phyloP scores from a whole-genome alignment of 2,113 vertebrate genomes.

The Tychaedon coryphoeus region DNA sequence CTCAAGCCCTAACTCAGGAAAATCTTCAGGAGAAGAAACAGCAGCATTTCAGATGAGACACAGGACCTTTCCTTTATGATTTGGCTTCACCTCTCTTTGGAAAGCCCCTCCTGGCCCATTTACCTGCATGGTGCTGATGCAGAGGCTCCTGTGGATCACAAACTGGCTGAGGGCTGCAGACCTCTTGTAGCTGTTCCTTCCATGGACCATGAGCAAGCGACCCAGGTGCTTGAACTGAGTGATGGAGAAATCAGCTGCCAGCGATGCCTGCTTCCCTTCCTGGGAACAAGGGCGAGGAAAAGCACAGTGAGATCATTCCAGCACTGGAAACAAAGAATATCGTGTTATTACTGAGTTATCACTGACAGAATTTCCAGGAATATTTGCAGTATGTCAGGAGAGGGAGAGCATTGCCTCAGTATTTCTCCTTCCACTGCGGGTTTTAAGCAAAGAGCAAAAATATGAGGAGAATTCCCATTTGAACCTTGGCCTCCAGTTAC shows the following conservation, averaged over 20 bases:
- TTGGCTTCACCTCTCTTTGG: background rate
- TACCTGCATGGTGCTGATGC: slow-evolving; percentile 99
- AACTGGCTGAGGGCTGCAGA: slow-evolving; percentile 97
- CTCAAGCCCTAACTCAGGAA: background rate
- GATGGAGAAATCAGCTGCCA: slow-evolving; percentile 96
- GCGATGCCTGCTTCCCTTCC: slow-evolving; percentile 95
- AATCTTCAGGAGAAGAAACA: background rate
- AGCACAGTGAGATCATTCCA: background rate
- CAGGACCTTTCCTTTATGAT: background rate
- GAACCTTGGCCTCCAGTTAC: slow-evolving; percentile 29
- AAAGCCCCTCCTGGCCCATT: background rate
- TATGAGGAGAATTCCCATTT: slow-evolving; percentile 21
- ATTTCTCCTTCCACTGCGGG: background rate
- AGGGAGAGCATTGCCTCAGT: slow-evolving; percentile 17
- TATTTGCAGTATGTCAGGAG: background rate
- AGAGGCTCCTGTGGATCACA: slow-evolving; percentile 96
- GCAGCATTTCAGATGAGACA: background rate
- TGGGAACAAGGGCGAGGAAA: slow-evolving; percentile 42
- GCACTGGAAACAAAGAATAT: background rate
- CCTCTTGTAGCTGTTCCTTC: slow-evolving; percentile 97
- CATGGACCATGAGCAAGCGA: slow-evolving; percentile 93
- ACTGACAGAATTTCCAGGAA: background rate
- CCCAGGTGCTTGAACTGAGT: slow-evolving; percentile 97
- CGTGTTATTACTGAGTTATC: background rate
- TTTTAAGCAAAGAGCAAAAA: background rate